phyloP scores from a whole-genome alignment of 2,113 vertebrate species.

The Chaetodon auriga region DNA sequence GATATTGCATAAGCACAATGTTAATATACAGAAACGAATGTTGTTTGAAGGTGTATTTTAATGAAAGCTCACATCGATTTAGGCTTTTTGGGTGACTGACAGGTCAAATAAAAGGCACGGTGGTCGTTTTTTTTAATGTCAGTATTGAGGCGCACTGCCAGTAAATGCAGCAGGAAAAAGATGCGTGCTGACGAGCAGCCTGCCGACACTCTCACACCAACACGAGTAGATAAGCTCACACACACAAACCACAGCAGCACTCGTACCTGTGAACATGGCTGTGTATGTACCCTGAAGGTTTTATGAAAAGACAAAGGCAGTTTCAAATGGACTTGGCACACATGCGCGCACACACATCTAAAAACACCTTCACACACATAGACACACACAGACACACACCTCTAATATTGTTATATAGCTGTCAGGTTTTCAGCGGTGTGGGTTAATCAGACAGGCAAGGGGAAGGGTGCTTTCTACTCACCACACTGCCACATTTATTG shows the following conservation, averaged over 20 bases:
- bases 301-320: slow-evolving; percentile 75
- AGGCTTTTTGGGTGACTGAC: neutral
- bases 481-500: slow-evolving; percentile 86
- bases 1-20: neutral
- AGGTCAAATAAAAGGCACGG: neutral
- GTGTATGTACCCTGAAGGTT: slow-evolving; percentile 61
- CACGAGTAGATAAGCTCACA: neutral
- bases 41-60: slow-evolving; percentile 10
- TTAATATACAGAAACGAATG: neutral
- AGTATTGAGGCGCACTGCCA: neutral
- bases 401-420: slow-evolving; percentile 78
- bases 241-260: slow-evolving; percentile 35
- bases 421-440: slow-evolving; percentile 82
- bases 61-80: neutral
- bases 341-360: slow-evolving; percentile 7
- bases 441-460: slow-evolving; percentile 87
- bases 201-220: neutral
- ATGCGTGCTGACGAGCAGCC: neutral
- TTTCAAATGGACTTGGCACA: slow-evolving; percentile 58
- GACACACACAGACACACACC: slow-evolving; percentile 38
- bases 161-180: neutral
- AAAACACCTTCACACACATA: slow-evolving; percentile 15
- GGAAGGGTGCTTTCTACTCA: slow-evolving; percentile 86
- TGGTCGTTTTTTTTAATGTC: neutral
- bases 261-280: slow-evolving; percentile 51